These are phyloP conservation scores for Protobothrops mucrosquamatus DNA, from an alignment of 2,113 vertebrate genomes.

Conservation along the genomic window DNA sequence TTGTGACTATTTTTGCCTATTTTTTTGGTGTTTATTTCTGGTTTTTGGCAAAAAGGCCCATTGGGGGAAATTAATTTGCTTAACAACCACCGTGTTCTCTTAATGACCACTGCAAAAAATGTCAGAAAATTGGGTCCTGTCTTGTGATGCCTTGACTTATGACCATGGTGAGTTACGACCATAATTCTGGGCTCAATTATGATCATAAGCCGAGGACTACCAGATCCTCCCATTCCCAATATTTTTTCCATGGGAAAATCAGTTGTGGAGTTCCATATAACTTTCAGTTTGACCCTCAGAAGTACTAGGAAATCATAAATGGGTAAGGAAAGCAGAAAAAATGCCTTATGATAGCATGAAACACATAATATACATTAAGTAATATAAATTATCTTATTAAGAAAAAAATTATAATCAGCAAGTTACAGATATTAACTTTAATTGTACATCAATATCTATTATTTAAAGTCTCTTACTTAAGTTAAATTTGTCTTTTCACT, in stretches of 20 bases:
- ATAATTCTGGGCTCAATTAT: too few relatives aligned
- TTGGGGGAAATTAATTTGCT: too few relatives aligned
- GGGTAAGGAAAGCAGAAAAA: background rate
- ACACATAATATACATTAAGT: background rate
- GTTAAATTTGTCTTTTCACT: background rate
- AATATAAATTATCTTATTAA: background rate
- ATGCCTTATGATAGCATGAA: background rate
- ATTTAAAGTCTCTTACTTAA: background rate
- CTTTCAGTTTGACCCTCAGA: background rate
- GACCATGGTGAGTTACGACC: too few relatives aligned
- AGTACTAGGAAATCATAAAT: background rate
- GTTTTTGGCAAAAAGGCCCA: too few relatives aligned
- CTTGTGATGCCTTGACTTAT: too few relatives aligned
- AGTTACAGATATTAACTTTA: background rate
- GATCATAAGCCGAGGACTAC: too few relatives aligned
- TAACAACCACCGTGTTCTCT: too few relatives aligned
- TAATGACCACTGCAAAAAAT: too few relatives aligned
- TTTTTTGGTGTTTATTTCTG: too few relatives aligned
- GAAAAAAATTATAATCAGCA: background rate
- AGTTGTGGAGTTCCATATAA: background rate
- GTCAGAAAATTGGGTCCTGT: too few relatives aligned
- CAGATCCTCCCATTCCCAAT: background rate
- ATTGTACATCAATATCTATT: background rate
- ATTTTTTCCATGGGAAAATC: background rate
- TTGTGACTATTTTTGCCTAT: too few relatives aligned